These are phyloP conservation scores for Diarsia mendica DNA, from an alignment of 2,888 invertebrate species.

Conservation along the genomic window DNA sequence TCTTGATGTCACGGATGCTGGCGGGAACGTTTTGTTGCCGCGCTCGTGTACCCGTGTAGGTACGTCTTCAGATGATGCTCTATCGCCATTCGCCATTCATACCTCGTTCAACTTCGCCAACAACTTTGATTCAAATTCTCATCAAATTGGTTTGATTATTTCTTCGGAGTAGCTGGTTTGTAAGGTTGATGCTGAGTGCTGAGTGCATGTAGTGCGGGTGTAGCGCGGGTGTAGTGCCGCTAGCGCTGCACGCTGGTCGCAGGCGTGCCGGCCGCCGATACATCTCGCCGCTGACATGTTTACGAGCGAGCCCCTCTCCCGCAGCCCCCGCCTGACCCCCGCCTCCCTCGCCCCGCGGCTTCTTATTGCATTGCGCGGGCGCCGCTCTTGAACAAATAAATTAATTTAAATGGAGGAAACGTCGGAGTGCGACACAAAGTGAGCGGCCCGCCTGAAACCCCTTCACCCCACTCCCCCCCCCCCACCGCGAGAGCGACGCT, in stretches of 20 bases:
- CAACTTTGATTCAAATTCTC: constrained; percentile 14
- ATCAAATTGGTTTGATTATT: background rate
- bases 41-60: background rate
- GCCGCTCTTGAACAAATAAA: constrained; percentile 75
- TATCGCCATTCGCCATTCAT: constrained; percentile 53
- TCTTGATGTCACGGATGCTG: constrained; percentile 46
- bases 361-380: constrained; percentile 76
- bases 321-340: constrained; percentile 20
- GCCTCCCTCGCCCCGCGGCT: constrained; percentile 41
- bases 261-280: constrained; percentile 72
- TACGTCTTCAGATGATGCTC: constrained; percentile 1
- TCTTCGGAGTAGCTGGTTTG: constrained; percentile 1
- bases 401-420: constrained; percentile 81
- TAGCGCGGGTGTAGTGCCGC: background rate
- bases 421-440: constrained; percentile 68
- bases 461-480: background rate
- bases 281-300: constrained; percentile 82
- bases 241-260: constrained; percentile 48
- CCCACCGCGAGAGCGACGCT: background rate
- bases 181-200: background rate
- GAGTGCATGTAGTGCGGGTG: background rate
- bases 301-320: constrained; percentile 71
- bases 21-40: constrained; percentile 18
- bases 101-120: constrained; percentile 5
- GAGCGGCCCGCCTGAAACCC: constrained; percentile 38